Evolutionary conservation across 2,888 invertebrate genomes (phyloP), one percentile per base, ranked within the genome.

Genomic region (Leucophenga maculata): DNA sequence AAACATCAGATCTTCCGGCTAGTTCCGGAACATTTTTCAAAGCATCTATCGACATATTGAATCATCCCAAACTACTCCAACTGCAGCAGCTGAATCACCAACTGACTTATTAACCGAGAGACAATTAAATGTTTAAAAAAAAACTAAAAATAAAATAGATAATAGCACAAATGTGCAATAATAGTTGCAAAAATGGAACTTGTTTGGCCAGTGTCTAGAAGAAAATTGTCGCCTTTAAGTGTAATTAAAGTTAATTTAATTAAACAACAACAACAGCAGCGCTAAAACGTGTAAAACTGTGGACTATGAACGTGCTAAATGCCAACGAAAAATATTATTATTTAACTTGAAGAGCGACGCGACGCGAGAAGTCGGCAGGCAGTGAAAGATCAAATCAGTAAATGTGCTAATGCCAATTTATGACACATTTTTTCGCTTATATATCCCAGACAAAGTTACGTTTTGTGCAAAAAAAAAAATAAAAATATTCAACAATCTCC

Each of bases 221-320:
- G 69, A 72, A 72, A 75, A 76, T 77, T 39, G 39, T 39, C 39
- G 74, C 70, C 70, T 82, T 83, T 69, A 77, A 79, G 74, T 74
- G 81, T 64, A 76, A 81, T 80, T 83, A 79, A 80, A 77, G 76
- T 79, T 78, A 78, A 82, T 79, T 83, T 78, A 80, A 83, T 83
- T 78, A 78, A 79, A 75, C 69, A 68, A 74, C 69, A 66, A 74
- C 71, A 70, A 55, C 59, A 72, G 66, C 69, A 65, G 26, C 57
- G 11, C 20, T 64, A 9, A 39, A 64, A 64, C 62, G 62, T 48
- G 60, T 60, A 22, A 39, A 57, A 57, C 20, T 64, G 39, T 39
- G 62, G 48, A 64, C 62, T 64, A 64, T 64, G 62, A 64, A 64
- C 70, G 69, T 69, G 66, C 44, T 48, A 54, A 57, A 62, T 44